These are phyloP conservation scores for Myiothlypis coronata DNA, from an alignment of 2,797 vertebrate species.

Conservation along the genomic window DNA sequence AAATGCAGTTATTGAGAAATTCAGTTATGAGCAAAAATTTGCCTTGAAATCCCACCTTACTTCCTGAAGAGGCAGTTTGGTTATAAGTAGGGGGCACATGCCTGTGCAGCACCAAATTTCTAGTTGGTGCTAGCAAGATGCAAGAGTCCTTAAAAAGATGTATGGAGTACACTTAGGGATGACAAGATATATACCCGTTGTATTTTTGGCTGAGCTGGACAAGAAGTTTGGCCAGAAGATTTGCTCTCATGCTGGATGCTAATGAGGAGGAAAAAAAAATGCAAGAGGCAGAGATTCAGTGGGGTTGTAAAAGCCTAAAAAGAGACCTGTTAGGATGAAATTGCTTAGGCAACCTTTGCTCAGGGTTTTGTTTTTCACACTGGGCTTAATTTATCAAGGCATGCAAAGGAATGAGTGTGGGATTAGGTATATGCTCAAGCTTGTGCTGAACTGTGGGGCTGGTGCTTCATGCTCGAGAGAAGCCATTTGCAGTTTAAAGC, in stretches of 20 bases:
- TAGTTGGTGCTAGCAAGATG: neutral
- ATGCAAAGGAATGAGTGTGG: accelerated
- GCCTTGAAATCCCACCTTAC: neutral
- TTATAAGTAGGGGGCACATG: neutral
- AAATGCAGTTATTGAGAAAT: neutral
- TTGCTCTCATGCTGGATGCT: neutral
- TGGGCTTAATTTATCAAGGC: neutral
- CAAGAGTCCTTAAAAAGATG: neutral
- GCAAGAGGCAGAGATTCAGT: neutral
- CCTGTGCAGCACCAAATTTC: neutral
- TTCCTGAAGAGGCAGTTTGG: neutral
- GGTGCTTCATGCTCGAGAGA: neutral
- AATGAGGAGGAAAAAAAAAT: neutral
- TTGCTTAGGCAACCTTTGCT: neutral
- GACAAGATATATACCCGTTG: neutral
- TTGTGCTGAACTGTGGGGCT: neutral
- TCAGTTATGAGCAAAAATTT: neutral
- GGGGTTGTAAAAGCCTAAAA: neutral
- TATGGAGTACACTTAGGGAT: neutral
- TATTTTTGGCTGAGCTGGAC: neutral
- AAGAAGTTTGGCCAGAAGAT: neutral
- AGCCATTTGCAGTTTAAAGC: neutral
- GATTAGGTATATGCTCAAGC: neutral
- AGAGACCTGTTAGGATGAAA: neutral
- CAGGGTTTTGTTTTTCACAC: neutral